Evolutionary conservation across 2,888 invertebrate species (phyloP), one percentile per base, ranked within the genome.

Genomic region (Agrochola macilenta): DNA sequence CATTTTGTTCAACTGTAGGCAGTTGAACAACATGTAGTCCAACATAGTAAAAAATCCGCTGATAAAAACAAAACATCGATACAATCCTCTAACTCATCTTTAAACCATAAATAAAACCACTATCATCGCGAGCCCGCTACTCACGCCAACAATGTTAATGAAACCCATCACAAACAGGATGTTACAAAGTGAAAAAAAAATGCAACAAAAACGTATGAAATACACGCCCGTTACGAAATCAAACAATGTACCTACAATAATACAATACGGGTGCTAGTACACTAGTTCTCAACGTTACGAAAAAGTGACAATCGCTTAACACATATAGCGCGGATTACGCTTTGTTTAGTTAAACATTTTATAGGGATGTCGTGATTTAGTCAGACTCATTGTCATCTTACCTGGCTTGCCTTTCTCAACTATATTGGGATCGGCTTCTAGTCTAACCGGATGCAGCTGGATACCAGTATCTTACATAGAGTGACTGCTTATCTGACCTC

Each of bases 101-200:
- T 12, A 61, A 73, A 68, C 30, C 17, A 69, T 46, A 66, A 74
- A 74, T 26, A 69, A 83, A 68, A 1, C 12, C 11, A 58, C 49
- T 52, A 73, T 74, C 74, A 79, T 35, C 30, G 68, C 20, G 30
- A 73, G 76, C n/a, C 69, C 14, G 39, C 68, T 30, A 82, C 39
- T 80, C 84, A 78, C 71, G 73, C 76, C 69, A 84, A 73, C 79
- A 71, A 69, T 58, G 68, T 74, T 87, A 82, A 84, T 82, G 64
- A 84, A 86, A 84, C n/a, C 66, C 65, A 86, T 84, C 76, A 79
- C 26, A 69, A 63, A 63, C 87, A 88, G 87, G 88, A 87, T 87
- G 88, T 69, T 78, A 75, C 78, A 49, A 58, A 49, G 11, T 23
- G 7, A n/a, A 78, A 43, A 86, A 88, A 86, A 87, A 88, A 78